These are phyloP conservation scores for Xenopus tropicalis DNA, from an alignment of 2,113 vertebrate species.

Conservation along the genomic window DNA sequence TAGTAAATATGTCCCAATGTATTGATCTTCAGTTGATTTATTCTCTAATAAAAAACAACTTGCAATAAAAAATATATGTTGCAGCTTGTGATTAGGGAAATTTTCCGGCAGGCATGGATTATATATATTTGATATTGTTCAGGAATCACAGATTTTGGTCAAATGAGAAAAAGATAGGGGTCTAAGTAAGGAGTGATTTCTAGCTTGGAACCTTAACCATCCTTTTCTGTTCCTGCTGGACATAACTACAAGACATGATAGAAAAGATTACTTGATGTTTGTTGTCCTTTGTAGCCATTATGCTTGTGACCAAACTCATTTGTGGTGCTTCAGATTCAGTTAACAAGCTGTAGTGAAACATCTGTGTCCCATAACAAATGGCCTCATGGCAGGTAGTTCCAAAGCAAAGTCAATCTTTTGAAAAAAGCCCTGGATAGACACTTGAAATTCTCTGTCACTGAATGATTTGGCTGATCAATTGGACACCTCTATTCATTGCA, in stretches of 20 bases:
- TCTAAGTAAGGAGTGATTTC: no score
- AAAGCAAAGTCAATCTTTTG: constrained; percentile 76
- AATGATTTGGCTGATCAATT: constrained; percentile 68
- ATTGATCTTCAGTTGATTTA: no score
- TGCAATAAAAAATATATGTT: no score
- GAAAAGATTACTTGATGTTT: constrained; percentile 65
- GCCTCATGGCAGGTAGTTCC: constrained; percentile 75
- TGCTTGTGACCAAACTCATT: constrained; percentile 66
- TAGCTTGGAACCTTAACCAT: not conserved
- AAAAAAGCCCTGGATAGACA: constrained; percentile 72
- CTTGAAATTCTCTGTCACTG: constrained; percentile 67
- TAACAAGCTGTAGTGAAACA: constrained; percentile 66
- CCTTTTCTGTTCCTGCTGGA: not conserved
- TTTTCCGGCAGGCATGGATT: no score
- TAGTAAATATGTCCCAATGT: no score
- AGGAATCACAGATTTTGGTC: no score
- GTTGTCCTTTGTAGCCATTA: constrained; percentile 76
- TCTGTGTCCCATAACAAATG: constrained; percentile 68
- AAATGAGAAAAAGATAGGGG: no score
- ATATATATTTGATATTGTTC: no score
- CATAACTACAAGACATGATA: not conserved
- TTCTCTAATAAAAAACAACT: no score
- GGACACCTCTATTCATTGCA: constrained; percentile 69
- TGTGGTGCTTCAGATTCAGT: constrained; percentile 68
- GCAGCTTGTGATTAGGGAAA: no score